Evolutionary conservation across 2,888 invertebrate species (phyloP).

Genomic region (Neoaliturus tenellus): DNA sequence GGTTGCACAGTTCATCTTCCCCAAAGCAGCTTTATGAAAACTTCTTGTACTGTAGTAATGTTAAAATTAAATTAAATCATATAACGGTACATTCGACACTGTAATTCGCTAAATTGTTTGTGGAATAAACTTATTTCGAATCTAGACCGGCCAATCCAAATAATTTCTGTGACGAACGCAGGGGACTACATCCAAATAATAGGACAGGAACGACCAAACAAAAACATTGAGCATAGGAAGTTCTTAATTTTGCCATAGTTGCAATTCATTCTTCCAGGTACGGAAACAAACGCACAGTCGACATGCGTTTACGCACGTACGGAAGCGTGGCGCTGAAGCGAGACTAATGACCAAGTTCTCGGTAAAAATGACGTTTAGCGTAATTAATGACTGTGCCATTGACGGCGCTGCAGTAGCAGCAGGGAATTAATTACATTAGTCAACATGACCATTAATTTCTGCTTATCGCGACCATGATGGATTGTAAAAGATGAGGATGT

Average conservation of each 20-base stretch:
- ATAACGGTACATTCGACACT: no score
- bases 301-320: not conserved
- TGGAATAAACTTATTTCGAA: no score
- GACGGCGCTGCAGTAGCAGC: not conserved
- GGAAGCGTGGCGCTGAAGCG: not conserved
- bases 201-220: no score
- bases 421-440: not conserved
- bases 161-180: no score
- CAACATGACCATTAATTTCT: not conserved
- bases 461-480: not conserved
- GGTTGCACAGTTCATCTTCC: not conserved
- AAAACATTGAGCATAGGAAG: no score
- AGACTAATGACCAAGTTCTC: conserved; percentile 1
- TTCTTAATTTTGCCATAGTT: not conserved
- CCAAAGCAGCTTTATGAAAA: no score
- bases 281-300: not conserved
- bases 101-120: no score
- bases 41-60: no score
- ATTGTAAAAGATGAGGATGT: no score
- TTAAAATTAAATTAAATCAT: no score
- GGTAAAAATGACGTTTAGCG: conserved; percentile 6
- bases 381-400: not conserved
- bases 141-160: no score
- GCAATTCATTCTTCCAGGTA: not conserved
- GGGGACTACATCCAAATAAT: no score